Evolutionary conservation across 2,888 invertebrate genomes (phyloP), one percentile per base, ranked within the genome.

Genomic region (Masnerella sp.): DNA sequence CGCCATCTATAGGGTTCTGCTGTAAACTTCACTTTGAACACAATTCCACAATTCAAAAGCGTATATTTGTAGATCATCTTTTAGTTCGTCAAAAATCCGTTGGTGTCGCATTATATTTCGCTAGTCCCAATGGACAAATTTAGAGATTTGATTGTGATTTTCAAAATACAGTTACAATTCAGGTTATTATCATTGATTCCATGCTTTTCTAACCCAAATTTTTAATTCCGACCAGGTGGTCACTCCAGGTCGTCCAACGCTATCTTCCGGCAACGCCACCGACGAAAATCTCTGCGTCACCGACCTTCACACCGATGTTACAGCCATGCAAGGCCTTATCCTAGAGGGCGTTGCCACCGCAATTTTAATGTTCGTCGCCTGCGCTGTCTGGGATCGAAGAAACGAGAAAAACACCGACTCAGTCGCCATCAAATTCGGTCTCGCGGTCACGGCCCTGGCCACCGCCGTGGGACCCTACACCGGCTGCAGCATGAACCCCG

Each of bases 401-500:
- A 88, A 88, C 71, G 79, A 78, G 14, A 77, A 76, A 1, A 86
- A 87, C 71, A 82, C 82, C 0, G 88, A 88, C 70, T 86, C 88
- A 0, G 79, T 84, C 0, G 80, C 88, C 0, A 76, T 88, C 28
- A 88, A 85, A 74, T 89, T 89, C 77, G 88, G 88, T 1, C 65
- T 89, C 25, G 79, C 85, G 5, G 83, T 89, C 4, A 79, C 86
- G 2, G 86, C 83, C 7, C 62, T 89, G 15, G 88, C 86, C 1
- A 79, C 84, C 0, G 81, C 87, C 0, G 79, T 83, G 8, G 88
- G 88, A 0, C 89, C 89, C 1, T 91, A 90, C 80, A 91, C 92
- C 5, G 92, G 92, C 0, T 91, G 91, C 51, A 91, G 92, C 67
- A 91, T 93, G 91, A 93, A 93, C 81, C 92, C 93, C 0, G 93